Evolutionary conservation across 2,888 invertebrate species (phyloP).

Genomic region (Meganola albula): DNA sequence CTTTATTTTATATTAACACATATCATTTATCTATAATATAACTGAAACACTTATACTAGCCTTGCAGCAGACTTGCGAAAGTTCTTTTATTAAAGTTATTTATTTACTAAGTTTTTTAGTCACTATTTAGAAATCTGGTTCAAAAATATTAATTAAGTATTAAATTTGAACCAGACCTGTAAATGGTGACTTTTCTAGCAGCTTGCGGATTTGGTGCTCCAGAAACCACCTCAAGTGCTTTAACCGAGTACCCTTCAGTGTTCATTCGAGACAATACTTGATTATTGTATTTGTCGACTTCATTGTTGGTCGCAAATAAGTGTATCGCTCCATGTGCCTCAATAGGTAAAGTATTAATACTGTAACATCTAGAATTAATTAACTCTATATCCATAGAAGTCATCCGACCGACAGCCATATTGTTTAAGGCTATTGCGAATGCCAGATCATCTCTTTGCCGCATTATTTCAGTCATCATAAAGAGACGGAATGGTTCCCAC

Average conservation of each 20-base stretch:
- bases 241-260: conserved; percentile 4
- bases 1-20: too few species aligned
- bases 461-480: conserved; percentile 12
- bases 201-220: conserved; percentile 9
- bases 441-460: conserved; percentile 13
- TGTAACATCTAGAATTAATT: conserved; percentile 2
- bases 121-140: too few species aligned
- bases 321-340: conserved; percentile 9
- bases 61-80: too few species aligned
- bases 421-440: conserved; percentile 11
- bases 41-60: too few species aligned
- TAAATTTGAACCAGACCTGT: too few species aligned
- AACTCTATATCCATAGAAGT: conserved; percentile 9
- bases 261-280: conserved; percentile 7
- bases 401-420: conserved; percentile 13
- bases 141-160: too few species aligned
- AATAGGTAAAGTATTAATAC: conserved; percentile 7
- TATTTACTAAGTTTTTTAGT: too few species aligned
- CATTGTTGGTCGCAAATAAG: conserved; percentile 9
- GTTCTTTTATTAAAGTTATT: too few species aligned
- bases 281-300: conserved; percentile 10
- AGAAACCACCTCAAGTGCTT: conserved; percentile 7
- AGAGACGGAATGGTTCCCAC: conserved; percentile 9
- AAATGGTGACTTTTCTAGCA: conserved; percentile 5
- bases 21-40: too few species aligned